These are phyloP conservation scores for Anarsia innoxiella DNA, from an alignment of 2,888 invertebrate genomes.

Conservation along the genomic window DNA sequence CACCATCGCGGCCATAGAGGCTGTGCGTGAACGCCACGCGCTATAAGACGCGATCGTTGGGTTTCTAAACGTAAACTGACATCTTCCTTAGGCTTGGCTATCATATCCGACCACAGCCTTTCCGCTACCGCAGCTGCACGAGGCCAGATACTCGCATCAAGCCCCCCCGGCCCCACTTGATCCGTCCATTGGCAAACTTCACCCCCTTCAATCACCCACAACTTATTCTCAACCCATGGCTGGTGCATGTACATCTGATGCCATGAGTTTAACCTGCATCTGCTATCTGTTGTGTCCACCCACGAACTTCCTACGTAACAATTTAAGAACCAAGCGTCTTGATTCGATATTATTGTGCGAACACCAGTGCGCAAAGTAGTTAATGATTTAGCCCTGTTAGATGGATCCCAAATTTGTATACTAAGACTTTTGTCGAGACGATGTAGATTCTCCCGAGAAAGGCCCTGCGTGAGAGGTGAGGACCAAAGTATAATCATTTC, in stretches of 20 bases:
- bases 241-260: constrained; percentile 87
- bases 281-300: constrained; percentile 86
- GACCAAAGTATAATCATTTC: constrained; percentile 46
- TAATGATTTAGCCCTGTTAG: constrained; percentile 75
- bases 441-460: no score
- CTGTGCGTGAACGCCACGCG: constrained; percentile 76
- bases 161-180: constrained; percentile 79
- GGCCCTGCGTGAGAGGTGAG: constrained; percentile 35
- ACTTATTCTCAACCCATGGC: no score
- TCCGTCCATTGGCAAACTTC: constrained; percentile 86
- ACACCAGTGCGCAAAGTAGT: constrained; percentile 64
- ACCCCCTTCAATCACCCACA: constrained; percentile 81
- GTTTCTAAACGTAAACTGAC: constrained; percentile 79
- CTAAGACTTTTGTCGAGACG: constrained; percentile 37
- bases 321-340: constrained; percentile 89
- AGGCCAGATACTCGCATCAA: constrained; percentile 87
- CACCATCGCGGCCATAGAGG: constrained; percentile 85
- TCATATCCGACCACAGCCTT: constrained; percentile 80
- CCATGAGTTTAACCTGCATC: constrained; percentile 88
- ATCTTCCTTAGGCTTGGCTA: constrained; percentile 57
- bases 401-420: constrained; percentile 73
- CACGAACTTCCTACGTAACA: constrained; percentile 87
- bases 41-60: constrained; percentile 76
- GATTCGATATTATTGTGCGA: constrained; percentile 84
- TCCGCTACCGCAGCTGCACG: constrained; percentile 87